Percentiles rank a stretch among this genome's conserved stretches.
phyloP scores from a whole-genome alignment of 2,888 invertebrate species.

The Alviniconcha strummeri region DNA sequence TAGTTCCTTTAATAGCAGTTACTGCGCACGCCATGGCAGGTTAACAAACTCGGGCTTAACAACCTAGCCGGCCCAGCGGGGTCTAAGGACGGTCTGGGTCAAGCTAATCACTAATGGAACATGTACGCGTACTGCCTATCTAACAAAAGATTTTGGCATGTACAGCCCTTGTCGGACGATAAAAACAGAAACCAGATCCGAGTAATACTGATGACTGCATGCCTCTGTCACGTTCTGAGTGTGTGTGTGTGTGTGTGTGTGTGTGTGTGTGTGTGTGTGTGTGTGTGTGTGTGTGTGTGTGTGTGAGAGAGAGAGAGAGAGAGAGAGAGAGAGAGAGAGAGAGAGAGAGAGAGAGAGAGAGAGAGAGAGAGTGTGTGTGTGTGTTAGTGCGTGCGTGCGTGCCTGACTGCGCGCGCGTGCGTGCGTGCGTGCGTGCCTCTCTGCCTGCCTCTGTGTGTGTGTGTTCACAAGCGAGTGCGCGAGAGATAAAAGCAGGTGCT shows the following conservation, averaged over 20 bases:
- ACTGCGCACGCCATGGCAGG: too few species aligned
- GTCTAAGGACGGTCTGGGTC: too few species aligned
- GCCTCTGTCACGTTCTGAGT: background rate
- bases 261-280: slow-evolving; percentile 11
- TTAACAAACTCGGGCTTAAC: too few species aligned
- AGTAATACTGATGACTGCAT: too few species aligned
- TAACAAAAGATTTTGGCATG: too few species aligned
- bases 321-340: slow-evolving; percentile 8
- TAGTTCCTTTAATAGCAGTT: too few species aligned
- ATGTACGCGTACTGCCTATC: too few species aligned
- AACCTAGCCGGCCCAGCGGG: too few species aligned
- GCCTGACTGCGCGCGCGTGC: background rate
- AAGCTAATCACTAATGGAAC: too few species aligned
- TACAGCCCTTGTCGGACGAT: too few species aligned
- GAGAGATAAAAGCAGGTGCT: background rate
- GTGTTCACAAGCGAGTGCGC: background rate
- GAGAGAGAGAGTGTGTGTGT: background rate
- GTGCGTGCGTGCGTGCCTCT: too few species aligned
- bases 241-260: slow-evolving; percentile 2
- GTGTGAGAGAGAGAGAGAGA: background rate
- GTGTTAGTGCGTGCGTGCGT: slow-evolving; percentile 6
- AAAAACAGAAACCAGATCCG: too few species aligned
- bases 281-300: slow-evolving; percentile 11
- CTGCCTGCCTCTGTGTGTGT: background rate
- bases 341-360: background rate